Evolutionary conservation across 2,797 vertebrate species (phyloP), one percentile per base, ranked within the genome.

Genomic region (Cephalopachus bancanus): DNA sequence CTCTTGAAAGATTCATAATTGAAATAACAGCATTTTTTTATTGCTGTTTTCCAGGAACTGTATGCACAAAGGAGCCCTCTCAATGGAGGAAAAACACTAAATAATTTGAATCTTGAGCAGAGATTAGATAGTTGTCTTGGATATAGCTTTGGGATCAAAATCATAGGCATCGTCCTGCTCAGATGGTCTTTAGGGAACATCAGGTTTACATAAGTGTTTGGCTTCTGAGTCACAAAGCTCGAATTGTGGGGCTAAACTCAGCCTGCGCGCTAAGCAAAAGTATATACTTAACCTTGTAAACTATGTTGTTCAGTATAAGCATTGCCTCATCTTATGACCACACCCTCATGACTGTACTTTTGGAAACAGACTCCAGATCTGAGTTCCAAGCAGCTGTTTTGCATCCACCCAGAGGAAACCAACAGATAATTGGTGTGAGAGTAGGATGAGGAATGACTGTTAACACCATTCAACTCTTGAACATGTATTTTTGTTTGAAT

Each of bases 321-420:
- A 95, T 37, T 28, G 59, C 69, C 37, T 96, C 81, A 49, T 59
- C 80, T 93, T 53, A 71, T 75, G 51, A 37, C 81, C 89, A 95
- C 16, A 17, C 69, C 86, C 95, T 83, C 64, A 24, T 79, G 81
- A 86, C 72, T 64, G 55, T 76, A 90, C 83, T 93, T 89, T 94
- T 53, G 91, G 96, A 96, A 93, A 93, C 51, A 59, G 60, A 51
- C 64, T 93, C 30, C 95, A 93, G 83, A 89, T 69, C n/a, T 81
- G 83, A 88, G 22, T 89, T 95, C 69, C 49, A 83, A 81, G 74
- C 57, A 97, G 90, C 89, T 96, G 80, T 74, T 89, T 83, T 59
- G 84, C 93, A 57, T 93, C 91, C 53, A 83, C 33, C 91, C 72
- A 75, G 67, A 94, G 78, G 72, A 94, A 97, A 86, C 22, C 62